phyloP scores from a whole-genome alignment of 2,113 vertebrate species.

The Cervus canadensis region DNA sequence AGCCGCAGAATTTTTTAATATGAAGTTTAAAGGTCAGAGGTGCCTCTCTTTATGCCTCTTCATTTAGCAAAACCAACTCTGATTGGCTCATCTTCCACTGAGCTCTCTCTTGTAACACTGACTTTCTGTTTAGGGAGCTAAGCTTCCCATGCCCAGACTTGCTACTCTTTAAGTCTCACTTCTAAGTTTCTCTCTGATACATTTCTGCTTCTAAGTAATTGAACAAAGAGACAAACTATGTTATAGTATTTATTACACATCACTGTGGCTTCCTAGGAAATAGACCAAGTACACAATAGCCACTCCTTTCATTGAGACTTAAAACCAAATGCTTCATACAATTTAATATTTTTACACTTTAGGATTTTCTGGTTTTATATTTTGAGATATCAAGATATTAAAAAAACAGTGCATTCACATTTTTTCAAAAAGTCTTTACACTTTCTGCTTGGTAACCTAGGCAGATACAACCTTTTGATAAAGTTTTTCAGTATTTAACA shows the following conservation, averaged over 20 bases:
- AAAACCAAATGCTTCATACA: neutral
- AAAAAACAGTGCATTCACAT: neutral
- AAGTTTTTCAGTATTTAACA: neutral
- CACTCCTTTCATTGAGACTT: neutral
- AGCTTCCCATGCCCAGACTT: neutral
- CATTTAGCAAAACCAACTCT: conserved; percentile 34
- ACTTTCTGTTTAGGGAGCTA: neutral
- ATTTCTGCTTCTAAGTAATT: neutral
- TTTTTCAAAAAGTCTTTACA: neutral
- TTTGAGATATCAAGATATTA: neutral
- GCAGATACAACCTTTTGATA: neutral
- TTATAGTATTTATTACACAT: neutral
- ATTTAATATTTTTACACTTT: neutral
- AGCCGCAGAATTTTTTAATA: conserved; percentile 33
- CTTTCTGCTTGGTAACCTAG: neutral
- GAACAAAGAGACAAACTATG: neutral
- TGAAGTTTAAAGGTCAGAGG: conserved; percentile 15
- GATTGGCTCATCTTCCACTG: neutral
- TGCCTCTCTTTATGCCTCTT: neutral
- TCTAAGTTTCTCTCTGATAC: neutral
- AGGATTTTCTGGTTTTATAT: neutral
- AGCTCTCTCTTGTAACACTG: neutral
- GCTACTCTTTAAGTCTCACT: neutral
- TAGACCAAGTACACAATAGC: neutral
- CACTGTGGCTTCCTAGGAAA: neutral